A percentile compares a stretch with the other conserved stretches of the same genome.
Conservation (phyloP, 1,140 invertebrate genomes). For the Hylyphantes graminicola region DNA sequence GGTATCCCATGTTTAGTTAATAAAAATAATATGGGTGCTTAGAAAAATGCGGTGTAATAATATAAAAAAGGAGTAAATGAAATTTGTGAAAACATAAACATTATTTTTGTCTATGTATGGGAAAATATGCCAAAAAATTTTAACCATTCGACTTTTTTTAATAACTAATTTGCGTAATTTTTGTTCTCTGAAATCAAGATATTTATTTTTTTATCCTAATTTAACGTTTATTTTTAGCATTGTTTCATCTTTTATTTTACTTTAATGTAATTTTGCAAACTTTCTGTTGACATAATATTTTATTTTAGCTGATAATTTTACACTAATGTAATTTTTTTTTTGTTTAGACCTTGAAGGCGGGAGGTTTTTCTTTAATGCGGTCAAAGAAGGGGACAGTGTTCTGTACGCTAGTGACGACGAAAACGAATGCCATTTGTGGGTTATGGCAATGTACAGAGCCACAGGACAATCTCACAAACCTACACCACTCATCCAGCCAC, state of each 20-base stretch:
- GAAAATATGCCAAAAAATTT: too few species aligned
- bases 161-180: too few species aligned
- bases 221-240: not conserved
- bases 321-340: not conserved
- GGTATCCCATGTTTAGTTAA: not conserved
- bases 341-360: conserved; percentile 82
- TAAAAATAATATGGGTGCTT: not conserved
- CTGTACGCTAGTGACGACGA: conserved; percentile 98
- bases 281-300: not conserved
- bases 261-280: not conserved
- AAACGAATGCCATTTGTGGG: conserved; percentile 98
- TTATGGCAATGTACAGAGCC: conserved; percentile 97
- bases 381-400: conserved; percentile 97
- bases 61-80: too few species aligned
- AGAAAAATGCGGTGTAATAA: too few species aligned
- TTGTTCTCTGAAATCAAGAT: too few species aligned
- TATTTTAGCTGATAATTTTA: not conserved
- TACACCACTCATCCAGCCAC: conserved; percentile 80
- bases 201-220: too few species aligned
- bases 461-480: conserved; percentile 99
- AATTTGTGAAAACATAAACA: too few species aligned
- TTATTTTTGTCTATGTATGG: too few species aligned
- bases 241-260: too few species aligned
- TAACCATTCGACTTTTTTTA: too few species aligned
- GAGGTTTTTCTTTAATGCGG: conserved; percentile 97